These are phyloP conservation scores for Patiria miniata DNA, from an alignment of 35 echinoderm and acorn worm genomes.

Conservation along the genomic window DNA sequence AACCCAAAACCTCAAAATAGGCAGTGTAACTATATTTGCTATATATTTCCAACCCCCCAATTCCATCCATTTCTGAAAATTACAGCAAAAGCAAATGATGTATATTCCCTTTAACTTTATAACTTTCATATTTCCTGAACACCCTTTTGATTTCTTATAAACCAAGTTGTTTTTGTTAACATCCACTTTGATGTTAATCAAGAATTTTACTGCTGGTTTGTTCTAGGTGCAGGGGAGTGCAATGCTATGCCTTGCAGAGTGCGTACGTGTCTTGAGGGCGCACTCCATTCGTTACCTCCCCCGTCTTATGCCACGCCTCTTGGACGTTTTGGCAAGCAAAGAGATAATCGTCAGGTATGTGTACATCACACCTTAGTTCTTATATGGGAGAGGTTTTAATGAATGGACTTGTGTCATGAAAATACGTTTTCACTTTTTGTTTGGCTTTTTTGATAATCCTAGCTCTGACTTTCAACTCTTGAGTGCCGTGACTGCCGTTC, in stretches of 20 bases:
- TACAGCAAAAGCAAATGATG: too few species aligned
- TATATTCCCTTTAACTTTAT: too few species aligned
- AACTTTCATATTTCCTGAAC: too few species aligned
- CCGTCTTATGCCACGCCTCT: conserved; percentile 69
- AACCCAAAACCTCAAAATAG: too few species aligned
- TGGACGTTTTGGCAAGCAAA: conserved; percentile 50
- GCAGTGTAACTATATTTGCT: too few species aligned
- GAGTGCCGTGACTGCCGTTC: conserved; percentile 81
- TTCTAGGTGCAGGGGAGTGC: conserved; percentile 77
- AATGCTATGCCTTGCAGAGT: conserved; percentile 79
- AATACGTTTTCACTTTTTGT: too few species aligned
- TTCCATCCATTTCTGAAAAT: too few species aligned
- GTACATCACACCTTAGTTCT: neutral
- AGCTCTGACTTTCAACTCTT: conserved; percentile 75
- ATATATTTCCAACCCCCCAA: too few species aligned
- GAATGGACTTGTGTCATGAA: too few species aligned
- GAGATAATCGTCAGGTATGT: conserved; percentile 55
- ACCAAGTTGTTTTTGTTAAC: too few species aligned
- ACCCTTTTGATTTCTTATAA: too few species aligned
- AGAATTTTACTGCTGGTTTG: neutral
- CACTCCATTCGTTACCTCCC: conserved; percentile 75
- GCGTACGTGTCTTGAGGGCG: conserved; percentile 59
- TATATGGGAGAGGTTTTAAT: neutral
- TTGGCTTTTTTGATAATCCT: conserved; percentile 18
- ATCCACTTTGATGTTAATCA: too few species aligned